These are phyloP conservation scores for Belgica antarctica DNA, from an alignment of 2,888 invertebrate species.

Conservation along the genomic window DNA sequence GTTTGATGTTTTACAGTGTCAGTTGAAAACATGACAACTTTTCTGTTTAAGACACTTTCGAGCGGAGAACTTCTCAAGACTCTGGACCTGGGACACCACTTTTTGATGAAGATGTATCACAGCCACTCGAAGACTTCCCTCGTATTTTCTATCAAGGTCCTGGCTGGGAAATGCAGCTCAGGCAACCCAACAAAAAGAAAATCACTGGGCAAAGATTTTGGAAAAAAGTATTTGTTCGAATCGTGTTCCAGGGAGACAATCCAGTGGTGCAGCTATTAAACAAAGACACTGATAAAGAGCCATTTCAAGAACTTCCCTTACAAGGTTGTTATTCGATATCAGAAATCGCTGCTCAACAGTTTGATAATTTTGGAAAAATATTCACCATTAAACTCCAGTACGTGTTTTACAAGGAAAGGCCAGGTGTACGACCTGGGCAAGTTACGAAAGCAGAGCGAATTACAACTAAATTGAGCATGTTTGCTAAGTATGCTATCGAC, in stretches of 20 bases:
- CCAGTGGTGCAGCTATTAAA: slow-evolving; percentile 84
- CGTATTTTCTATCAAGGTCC: slow-evolving; percentile 72
- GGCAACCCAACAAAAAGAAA: slow-evolving; percentile 96
- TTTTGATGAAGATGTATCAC: slow-evolving; percentile 89
- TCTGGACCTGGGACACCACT: slow-evolving; percentile 83
- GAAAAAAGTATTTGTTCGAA: slow-evolving; percentile 91
- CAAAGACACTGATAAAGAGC: slow-evolving; percentile 79
- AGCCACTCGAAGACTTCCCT: slow-evolving; percentile 89
- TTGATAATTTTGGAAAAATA: slow-evolving; percentile 98
- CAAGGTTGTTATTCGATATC: slow-evolving; percentile 95
- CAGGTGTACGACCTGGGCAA: slow-evolving; percentile 92
- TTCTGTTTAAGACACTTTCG: slow-evolving; percentile 47
- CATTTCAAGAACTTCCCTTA: slow-evolving; percentile 91
- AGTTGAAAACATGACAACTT: background rate
- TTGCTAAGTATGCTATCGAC: slow-evolving; percentile 90
- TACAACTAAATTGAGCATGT: slow-evolving; percentile 86
- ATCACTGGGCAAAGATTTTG: slow-evolving; percentile 93
- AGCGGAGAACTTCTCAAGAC: slow-evolving; percentile 66
- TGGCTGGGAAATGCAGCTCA: slow-evolving; percentile 94
- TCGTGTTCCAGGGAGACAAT: slow-evolving; percentile 75
- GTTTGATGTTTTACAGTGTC: too few species aligned
- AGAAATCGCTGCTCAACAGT: slow-evolving; percentile 93
- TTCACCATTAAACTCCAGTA: slow-evolving; percentile 95
- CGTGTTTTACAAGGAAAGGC: slow-evolving; percentile 96
- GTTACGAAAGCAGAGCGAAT: slow-evolving; percentile 90